Evolutionary conservation across 2,797 vertebrate genomes (phyloP).

Genomic region (Lithobates sylvaticus): DNA sequence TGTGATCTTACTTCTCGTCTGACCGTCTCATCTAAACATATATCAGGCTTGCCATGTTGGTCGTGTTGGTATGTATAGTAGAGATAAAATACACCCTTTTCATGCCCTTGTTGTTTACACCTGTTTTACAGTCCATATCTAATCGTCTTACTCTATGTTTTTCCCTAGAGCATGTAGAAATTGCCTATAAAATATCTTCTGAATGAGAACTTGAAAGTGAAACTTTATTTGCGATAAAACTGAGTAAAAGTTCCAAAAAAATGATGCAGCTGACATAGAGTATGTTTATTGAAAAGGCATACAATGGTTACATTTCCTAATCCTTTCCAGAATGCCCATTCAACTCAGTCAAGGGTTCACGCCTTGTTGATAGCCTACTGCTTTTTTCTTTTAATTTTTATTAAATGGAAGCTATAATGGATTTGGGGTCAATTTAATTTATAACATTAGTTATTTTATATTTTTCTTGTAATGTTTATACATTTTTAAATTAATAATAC

Average conservation of each 20-base stretch:
- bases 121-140: constrained; percentile 62
- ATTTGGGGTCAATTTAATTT: too few species aligned
- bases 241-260: constrained; percentile 46
- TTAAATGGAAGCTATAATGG: too few species aligned
- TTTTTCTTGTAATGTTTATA: too few species aligned
- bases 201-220: constrained; percentile 60
- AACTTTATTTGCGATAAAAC: constrained; percentile 62
- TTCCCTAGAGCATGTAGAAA: constrained; percentile 60
- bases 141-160: constrained; percentile 47
- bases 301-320: not conserved
- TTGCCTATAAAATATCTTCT: constrained; percentile 60
- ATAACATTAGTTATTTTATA: too few species aligned
- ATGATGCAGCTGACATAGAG: constrained; percentile 41
- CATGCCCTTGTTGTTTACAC: constrained; percentile 61
- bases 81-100: constrained; percentile 32
- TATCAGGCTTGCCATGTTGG: not conserved
- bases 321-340: not conserved
- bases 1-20: too few species aligned
- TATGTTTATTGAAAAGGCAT: constrained; percentile 13
- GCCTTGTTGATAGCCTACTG: too few species aligned
- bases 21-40: not conserved
- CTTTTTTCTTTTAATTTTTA: too few species aligned
- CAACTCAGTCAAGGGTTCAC: too few species aligned
- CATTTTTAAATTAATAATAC: too few species aligned
- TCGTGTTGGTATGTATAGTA: not conserved